phyloP scores from a whole-genome alignment of 1,140 invertebrate species.

The Limonius californicus region DNA sequence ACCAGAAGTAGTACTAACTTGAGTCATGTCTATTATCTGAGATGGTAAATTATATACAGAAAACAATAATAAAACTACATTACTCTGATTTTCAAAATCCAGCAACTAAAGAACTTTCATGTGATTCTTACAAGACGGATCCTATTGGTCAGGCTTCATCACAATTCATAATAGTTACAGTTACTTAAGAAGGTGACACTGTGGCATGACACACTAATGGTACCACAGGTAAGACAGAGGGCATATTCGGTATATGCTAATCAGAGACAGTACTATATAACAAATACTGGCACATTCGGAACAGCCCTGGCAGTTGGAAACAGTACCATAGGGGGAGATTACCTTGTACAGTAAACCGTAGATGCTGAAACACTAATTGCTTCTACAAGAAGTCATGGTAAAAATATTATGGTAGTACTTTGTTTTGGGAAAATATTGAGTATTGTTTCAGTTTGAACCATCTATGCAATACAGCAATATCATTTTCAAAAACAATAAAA shows the following conservation, averaged over 20 bases:
- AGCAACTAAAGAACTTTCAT: slow-evolving; percentile 39
- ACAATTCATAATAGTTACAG: slow-evolving; percentile 48
- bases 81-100: too few species aligned
- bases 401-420: too few species aligned
- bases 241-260: slow-evolving; percentile 70
- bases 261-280: slow-evolving; percentile 60
- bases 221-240: slow-evolving; percentile 72
- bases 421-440: too few species aligned
- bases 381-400: slow-evolving; percentile 41
- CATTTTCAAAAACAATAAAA: too few species aligned
- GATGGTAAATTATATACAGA: too few species aligned
- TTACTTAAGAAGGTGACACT: slow-evolving; percentile 51
- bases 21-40: too few species aligned
- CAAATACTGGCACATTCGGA: slow-evolving; percentile 53
- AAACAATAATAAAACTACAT: too few species aligned
- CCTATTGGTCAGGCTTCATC: slow-evolving; percentile 40
- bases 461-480: too few species aligned
- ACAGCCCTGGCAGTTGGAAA: slow-evolving; percentile 59
- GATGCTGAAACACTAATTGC: slow-evolving; percentile 51
- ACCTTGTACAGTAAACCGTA: slow-evolving; percentile 56
- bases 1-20: too few species aligned
- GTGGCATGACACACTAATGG: slow-evolving; percentile 50
- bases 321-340: slow-evolving; percentile 54
- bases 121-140: slow-evolving; percentile 42
- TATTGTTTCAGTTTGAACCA: too few species aligned